phyloP scores from a whole-genome alignment of 2,797 vertebrate genomes.

The Coracias cyanogaster region DNA sequence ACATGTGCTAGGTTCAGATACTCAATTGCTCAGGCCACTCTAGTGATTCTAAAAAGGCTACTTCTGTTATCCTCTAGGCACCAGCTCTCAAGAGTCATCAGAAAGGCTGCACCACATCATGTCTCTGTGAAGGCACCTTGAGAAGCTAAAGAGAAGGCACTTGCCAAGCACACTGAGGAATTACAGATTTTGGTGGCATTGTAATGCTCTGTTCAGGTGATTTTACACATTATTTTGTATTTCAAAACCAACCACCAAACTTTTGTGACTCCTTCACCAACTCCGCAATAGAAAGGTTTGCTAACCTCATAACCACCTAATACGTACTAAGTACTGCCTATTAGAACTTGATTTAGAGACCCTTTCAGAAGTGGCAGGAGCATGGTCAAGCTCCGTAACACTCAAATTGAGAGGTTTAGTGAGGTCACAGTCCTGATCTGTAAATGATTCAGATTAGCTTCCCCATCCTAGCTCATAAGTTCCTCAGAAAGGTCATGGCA shows the following conservation, averaged over 20 bases:
- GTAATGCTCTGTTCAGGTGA: not conserved
- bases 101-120: accelerated
- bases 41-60: not conserved
- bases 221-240: not conserved
- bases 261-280: not conserved
- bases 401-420: not conserved
- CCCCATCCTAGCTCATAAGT: not conserved
- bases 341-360: not conserved
- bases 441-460: not conserved
- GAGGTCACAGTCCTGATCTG: not conserved
- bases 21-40: not conserved
- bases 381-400: not conserved
- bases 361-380: not conserved
- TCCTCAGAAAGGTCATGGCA: not conserved
- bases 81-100: not conserved
- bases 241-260: not conserved
- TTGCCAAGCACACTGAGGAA: not conserved
- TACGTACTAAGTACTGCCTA: not conserved
- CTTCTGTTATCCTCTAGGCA: not conserved
- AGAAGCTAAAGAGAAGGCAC: not conserved
- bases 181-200: not conserved
- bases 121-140: not conserved
- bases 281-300: not conserved
- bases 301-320: not conserved
- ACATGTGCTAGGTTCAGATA: not conserved